Conservation (phyloP, 2,113 vertebrate genomes). For the Lasiurus cinereus region DNA sequence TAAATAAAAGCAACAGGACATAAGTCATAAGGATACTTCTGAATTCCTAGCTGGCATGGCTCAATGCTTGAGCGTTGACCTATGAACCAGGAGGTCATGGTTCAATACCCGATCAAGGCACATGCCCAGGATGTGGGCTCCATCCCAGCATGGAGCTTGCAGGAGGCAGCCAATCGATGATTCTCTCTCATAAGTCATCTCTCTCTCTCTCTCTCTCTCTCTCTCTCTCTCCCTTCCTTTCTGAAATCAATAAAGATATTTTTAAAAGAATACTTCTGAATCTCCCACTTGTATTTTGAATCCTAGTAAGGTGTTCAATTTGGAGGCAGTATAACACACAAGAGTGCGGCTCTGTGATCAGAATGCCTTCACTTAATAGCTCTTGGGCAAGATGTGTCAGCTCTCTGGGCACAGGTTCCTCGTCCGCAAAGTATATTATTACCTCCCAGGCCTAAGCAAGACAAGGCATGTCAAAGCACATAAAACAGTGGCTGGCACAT, state of each 20-base stretch:
- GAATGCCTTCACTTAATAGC: neutral
- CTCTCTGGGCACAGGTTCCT: neutral
- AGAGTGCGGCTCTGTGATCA: neutral
- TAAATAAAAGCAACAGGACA: conserved; percentile 46
- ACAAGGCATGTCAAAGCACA: neutral
- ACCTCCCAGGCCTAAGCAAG: neutral
- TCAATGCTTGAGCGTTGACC: too few relatives aligned
- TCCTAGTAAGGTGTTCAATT: neutral
- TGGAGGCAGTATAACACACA: neutral
- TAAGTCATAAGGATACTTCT: neutral
- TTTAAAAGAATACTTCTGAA: neutral
- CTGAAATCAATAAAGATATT: too few relatives aligned
- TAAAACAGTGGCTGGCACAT: neutral
- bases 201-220: too few relatives aligned
- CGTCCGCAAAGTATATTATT: neutral
- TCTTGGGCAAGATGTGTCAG: neutral
- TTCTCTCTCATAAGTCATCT: too few relatives aligned
- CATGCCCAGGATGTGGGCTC: too few relatives aligned
- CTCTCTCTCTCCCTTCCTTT: too few relatives aligned
- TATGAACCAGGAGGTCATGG: too few relatives aligned
- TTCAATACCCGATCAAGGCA: too few relatives aligned
- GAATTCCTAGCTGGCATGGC: neutral
- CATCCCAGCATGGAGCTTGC: too few relatives aligned
- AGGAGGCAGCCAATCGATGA: too few relatives aligned
- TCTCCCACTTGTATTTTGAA: conserved; percentile 7